These are phyloP conservation scores for Schizaphis graminum DNA, from an alignment of 2,888 invertebrate genomes.

Conservation along the genomic window DNA sequence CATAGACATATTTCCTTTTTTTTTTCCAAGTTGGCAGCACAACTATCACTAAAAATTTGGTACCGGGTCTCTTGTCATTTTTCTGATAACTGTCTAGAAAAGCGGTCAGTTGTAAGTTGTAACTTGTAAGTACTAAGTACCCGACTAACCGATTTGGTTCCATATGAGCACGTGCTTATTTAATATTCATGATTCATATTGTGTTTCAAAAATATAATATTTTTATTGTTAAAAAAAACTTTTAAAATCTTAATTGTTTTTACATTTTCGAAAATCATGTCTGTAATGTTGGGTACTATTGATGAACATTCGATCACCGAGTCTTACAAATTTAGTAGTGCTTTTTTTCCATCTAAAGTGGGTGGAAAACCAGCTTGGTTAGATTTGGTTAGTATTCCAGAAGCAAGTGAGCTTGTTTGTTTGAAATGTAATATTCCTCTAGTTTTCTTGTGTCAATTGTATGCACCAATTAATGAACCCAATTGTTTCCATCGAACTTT, in stretches of 20 bases:
- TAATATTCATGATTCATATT: too few species aligned
- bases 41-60: too few species aligned
- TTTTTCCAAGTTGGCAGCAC: too few species aligned
- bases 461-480: conserved; percentile 85
- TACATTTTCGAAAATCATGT: conserved; percentile 31
- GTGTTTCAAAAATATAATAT: neutral
- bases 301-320: conserved; percentile 74
- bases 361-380: conserved; percentile 97
- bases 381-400: conserved; percentile 81
- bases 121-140: too few species aligned
- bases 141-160: too few species aligned
- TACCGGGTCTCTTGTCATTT: too few species aligned
- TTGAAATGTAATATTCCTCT: conserved; percentile 79
- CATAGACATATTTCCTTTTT: too few species aligned
- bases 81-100: too few species aligned
- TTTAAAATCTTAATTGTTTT: neutral
- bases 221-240: neutral
- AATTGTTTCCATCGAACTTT: conserved; percentile 88
- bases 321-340: conserved; percentile 81
- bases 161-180: too few species aligned
- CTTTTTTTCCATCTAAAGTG: conserved; percentile 94
- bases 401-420: conserved; percentile 78
- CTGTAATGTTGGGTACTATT: conserved; percentile 84
- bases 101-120: too few species aligned
- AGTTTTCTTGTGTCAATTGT: conserved; percentile 90